Evolutionary conservation across 2,888 invertebrate species (phyloP), one percentile per base, ranked within the genome.

Genomic region (Timandra comae): DNA sequence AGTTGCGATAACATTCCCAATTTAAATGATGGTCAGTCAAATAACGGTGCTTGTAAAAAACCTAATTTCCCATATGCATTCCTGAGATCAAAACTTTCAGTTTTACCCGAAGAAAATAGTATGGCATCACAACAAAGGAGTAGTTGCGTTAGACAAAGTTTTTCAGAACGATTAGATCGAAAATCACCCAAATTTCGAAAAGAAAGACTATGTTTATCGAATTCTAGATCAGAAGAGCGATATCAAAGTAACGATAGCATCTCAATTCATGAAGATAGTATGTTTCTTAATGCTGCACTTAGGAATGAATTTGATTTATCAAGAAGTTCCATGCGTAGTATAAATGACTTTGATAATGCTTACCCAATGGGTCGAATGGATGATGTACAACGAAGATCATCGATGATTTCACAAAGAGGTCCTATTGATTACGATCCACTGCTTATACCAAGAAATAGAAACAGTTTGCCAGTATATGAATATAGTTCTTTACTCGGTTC

Each of bases 31-130:
- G 76, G 74, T 19, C 81, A 73, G 63, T 62, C 68, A 20, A 81
- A 67, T 40, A 87, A 86, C 43, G 66, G 75, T 29, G 76, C 84
- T 29, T 74, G 78, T 45, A 88, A 89, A 50, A 90, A 91, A 43
- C 89, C 89, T 1, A 91, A 90, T 52, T 93, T 93, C 51, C 93
- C 93, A 0, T 93, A 93, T 58, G 93, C 93, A 2, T 93, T 93
- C 62, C 75, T 93, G 12, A 88, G 93, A 38, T 93, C 93, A 0
- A 91, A 91, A 47, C 73, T 94, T 27, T 92, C 93, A 6, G 93
- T 93, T 26, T 74, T 93, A 42, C 93, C 93, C 1, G 93, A 93
- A 74, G 93, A 93, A 71, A 90, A 90, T 46, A 88, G 87, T 43
- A 85, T 88, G 37, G 61, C 87, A 25, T 85, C 75, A 19, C 84